Percentiles rank a stretch among this genome's conserved stretches.
Evolutionary conservation across 2,797 vertebrate genomes (phyloP).

Genomic region (Hypotaenidia okinawae): DNA sequence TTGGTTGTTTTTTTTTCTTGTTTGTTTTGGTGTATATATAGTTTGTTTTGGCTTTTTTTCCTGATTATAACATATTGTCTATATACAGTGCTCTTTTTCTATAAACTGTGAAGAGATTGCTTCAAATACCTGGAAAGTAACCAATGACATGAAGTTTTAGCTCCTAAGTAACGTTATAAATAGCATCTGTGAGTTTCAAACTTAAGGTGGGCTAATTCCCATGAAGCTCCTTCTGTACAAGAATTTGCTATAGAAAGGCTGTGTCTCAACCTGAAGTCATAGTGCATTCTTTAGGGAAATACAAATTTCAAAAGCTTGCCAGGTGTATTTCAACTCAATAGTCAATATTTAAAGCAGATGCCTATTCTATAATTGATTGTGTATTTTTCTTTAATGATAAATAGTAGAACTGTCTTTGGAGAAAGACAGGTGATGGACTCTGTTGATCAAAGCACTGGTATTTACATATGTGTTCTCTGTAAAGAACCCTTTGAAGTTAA

Average conservation of each 20-base stretch:
- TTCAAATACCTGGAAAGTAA: neutral
- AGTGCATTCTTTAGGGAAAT: neutral
- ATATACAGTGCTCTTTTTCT: neutral
- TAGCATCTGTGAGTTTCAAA: neutral
- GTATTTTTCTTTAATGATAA: neutral
- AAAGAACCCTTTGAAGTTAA: neutral
- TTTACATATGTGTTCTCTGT: conserved; percentile 16
- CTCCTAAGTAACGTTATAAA: neutral
- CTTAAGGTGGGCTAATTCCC: neutral
- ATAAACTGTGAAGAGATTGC: neutral
- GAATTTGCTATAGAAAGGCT: neutral
- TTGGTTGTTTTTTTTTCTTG: neutral
- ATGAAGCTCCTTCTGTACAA: neutral
- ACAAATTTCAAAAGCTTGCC: conserved; percentile 8
- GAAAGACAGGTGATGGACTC: conserved; percentile 7
- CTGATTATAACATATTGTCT: neutral
- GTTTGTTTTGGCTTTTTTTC: neutral
- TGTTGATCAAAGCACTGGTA: conserved; percentile 37
- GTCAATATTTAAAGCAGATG: conserved; percentile 11
- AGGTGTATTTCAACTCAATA: conserved; percentile 25
- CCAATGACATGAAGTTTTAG: neutral
- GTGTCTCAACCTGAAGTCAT: neutral
- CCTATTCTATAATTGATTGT: conserved; percentile 25
- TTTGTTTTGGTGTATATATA: neutral
- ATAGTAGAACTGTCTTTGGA: neutral